Conservation (phyloP, 2,888 invertebrate species). For the Archaeoteleia sp. region DNA sequence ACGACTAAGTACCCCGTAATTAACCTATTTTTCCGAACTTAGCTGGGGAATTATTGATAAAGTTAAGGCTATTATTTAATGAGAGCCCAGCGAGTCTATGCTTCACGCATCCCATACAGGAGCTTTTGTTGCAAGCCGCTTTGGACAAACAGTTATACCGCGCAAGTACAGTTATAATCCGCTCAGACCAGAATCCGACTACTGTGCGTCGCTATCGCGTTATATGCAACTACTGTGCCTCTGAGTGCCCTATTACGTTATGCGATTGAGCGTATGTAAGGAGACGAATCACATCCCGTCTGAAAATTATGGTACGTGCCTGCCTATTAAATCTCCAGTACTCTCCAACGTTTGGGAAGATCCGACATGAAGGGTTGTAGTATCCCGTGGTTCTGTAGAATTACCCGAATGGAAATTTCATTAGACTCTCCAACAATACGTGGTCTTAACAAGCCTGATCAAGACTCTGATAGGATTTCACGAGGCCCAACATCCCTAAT, state of each 20-base stretch:
- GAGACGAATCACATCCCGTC: conserved; percentile 60
- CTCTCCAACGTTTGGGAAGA: no score
- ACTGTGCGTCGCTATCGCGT: conserved; percentile 46
- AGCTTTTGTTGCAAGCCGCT: conserved; percentile 53
- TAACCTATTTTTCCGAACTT: conserved; percentile 39
- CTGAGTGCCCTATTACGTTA: conserved; percentile 46
- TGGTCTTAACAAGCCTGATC: no score
- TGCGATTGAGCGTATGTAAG: conserved; percentile 50
- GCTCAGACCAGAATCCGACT: conserved; percentile 45
- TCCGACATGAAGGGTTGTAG: no score
- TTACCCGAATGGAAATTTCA: no score
- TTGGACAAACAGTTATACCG: conserved; percentile 51
- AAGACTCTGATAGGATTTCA: no score
- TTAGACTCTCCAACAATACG: no score
- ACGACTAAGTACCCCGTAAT: conserved; percentile 43
- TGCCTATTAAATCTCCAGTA: no score
- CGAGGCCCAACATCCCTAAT: no score
- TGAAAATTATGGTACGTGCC: conserved; percentile 14
- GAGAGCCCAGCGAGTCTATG: conserved; percentile 39
- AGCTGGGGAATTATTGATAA: conserved; percentile 45
- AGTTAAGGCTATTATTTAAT: conserved; percentile 45
- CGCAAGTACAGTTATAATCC: conserved; percentile 51
- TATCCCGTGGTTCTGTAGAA: no score
- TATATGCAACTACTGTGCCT: conserved; percentile 46
- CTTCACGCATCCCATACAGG: conserved; percentile 40